A percentile compares a stretch with the other conserved stretches of the same genome.
Evolutionary conservation across 2,888 invertebrate species (phyloP).

Genomic region (Tenthredo amoena): DNA sequence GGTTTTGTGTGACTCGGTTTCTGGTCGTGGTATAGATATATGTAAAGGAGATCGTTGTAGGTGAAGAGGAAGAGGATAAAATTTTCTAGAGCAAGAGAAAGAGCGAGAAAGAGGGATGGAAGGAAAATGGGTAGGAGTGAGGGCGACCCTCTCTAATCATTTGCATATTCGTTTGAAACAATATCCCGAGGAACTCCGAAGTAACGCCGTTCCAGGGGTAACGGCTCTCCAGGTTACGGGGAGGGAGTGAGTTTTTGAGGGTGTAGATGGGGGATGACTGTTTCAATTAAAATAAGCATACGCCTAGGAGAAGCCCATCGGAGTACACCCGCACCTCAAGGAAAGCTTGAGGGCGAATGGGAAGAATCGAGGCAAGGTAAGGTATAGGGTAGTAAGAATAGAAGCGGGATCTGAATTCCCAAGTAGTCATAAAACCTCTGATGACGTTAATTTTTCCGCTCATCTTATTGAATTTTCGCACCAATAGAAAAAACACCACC

Average conservation of each 20-base stretch:
- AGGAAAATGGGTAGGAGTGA: constrained; percentile 4
- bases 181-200: constrained; percentile 71
- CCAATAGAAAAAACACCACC: constrained; percentile 1
- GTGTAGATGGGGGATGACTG: constrained; percentile 60
- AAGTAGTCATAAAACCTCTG: constrained; percentile 69
- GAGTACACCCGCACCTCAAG: not conserved
- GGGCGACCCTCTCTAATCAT: constrained; percentile 70
- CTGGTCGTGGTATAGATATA: not conserved
- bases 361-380: not conserved
- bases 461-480: constrained; percentile 48
- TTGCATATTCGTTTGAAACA: constrained; percentile 78
- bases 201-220: constrained; percentile 58
- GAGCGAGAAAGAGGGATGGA: not conserved
- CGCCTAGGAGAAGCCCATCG: constrained; percentile 55
- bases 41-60: constrained; percentile 25
- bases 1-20: constrained; percentile 42
- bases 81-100: not conserved
- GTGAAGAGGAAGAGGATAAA: not conserved
- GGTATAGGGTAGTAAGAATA: not conserved
- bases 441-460: constrained; percentile 50
- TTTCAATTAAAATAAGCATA: constrained; percentile 77
- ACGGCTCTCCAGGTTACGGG: constrained; percentile 49
- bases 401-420: constrained; percentile 72
- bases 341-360: not conserved
- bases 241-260: not conserved